Evolutionary conservation across 2,113 vertebrate species (phyloP).

Genomic region (Astur gentilis): DNA sequence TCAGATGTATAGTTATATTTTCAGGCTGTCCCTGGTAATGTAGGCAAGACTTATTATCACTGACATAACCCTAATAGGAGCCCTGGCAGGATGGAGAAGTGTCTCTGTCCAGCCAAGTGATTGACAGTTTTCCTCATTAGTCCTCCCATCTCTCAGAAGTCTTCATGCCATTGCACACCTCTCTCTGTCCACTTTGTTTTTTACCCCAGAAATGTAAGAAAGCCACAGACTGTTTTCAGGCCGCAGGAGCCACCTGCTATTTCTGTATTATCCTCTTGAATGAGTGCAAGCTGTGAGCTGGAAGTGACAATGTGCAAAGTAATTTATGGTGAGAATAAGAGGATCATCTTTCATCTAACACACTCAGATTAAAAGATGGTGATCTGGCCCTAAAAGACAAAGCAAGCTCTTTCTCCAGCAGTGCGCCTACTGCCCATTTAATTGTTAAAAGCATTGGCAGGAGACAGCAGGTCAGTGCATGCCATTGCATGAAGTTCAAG

Average conservation of each 20-base stretch:
- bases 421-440: background rate
- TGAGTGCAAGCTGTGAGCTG: background rate
- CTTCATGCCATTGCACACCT: background rate
- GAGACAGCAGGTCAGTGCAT: background rate
- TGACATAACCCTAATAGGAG: background rate
- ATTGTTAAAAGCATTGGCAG: rapidly evolving
- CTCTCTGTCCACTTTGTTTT: background rate
- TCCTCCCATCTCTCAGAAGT: background rate
- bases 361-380: background rate
- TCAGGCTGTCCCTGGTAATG: background rate
- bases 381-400: background rate
- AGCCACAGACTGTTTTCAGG: background rate
- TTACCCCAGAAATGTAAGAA: background rate
- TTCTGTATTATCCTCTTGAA: background rate
- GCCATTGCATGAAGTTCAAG: background rate
- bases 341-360: background rate
- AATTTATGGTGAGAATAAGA: background rate
- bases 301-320: background rate
- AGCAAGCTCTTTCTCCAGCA: background rate
- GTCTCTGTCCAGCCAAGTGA: background rate
- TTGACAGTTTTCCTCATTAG: background rate
- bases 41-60: background rate
- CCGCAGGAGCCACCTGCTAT: background rate
- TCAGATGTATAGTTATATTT: background rate
- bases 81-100: background rate